Base-by-base conservation (phyloP, 64 coral and sea anemone genomes). In the Montipora cactus region DNA sequence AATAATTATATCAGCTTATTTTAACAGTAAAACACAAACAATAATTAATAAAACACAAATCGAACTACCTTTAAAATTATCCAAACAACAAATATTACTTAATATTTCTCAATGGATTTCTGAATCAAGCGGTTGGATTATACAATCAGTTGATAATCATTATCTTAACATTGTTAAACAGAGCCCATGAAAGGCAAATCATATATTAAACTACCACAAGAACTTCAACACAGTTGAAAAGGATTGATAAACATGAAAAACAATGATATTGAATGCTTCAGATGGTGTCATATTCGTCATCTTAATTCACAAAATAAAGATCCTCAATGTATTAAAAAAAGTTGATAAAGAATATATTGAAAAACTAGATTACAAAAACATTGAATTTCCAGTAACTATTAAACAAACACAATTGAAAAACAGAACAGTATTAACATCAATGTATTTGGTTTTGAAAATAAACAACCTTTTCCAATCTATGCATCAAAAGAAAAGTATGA, bases 391-490 rank as follows among this genome's bases (percentile, higher is more conserved):
- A 37, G 37, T 77, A 8, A 15, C 4, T 47, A 47, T 15, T 44
- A 77, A 18, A 15, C 5, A 7, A 47, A 77, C 14, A 47, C 46
- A 48, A 77, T 77, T 47, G 75, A 77, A 49, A 46, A 77, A 49
- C 75, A 77, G 8, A 77, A 77, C 45, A 77, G 11, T 13, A 77
- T 77, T 19, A 46, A 47, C 25, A 77, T 77, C 8, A 77, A 77
- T 77, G 75, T 77, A 47, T 77, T 77, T 77, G 46, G 75, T 10
- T 77, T 47, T 77, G 75, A 77, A 77, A 20, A 73, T 8, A 73
- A 73, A 8, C 69, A 73, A 73, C 4, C 21, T 2, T 73, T 23
- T 73, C 70, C 19, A 21, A 21, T 73, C 4, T 73, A 21, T 20
- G 21, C 23, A 22, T 73, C 70, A 5, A 73, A 73, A 73, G 70